These are phyloP conservation scores for Ectemnius continuus DNA, from an alignment of 2,888 invertebrate species.

Conservation along the genomic window DNA sequence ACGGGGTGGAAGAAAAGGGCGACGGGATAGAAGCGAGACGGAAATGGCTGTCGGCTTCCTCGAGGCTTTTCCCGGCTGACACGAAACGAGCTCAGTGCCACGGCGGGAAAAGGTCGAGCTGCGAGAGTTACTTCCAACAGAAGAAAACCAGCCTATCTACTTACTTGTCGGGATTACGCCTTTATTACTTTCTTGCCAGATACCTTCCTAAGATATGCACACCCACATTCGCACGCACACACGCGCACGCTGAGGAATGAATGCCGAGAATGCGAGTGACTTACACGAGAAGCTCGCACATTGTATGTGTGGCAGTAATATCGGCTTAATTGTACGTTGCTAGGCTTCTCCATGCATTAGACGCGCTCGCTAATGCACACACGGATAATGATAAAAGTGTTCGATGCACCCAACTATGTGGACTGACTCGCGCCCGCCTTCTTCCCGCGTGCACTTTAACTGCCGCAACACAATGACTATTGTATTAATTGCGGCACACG, in stretches of 20 bases:
- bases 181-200: slow-evolving; percentile 42
- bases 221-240: neutral
- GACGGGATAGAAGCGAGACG: slow-evolving; percentile 15
- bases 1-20: slow-evolving; percentile 25
- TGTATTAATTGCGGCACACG: neutral
- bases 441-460: too few relatives aligned
- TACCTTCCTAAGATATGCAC: slow-evolving; percentile 33
- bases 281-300: slow-evolving; percentile 53
- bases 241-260: slow-evolving; percentile 7
- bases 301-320: slow-evolving; percentile 64
- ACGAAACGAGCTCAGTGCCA: neutral
- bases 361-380: slow-evolving; percentile 1
- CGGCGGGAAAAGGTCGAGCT: neutral
- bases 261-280: slow-evolving; percentile 55
- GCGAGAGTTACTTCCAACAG: neutral
- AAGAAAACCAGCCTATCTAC: slow-evolving; percentile 24
- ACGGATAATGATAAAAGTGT: slow-evolving; percentile 38
- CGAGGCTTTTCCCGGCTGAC: slow-evolving; percentile 33
- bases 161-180: slow-evolving; percentile 45
- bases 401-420: neutral
- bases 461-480: neutral
- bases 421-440: too few relatives aligned
- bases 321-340: slow-evolving; percentile 66
- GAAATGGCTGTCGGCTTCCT: slow-evolving; percentile 36
- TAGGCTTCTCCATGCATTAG: slow-evolving; percentile 17